A percentile compares a stretch with the other conserved stretches of the same genome.
Conservation (phyloP, 2,113 vertebrate genomes). For the Haplochromis burtoni region DNA sequence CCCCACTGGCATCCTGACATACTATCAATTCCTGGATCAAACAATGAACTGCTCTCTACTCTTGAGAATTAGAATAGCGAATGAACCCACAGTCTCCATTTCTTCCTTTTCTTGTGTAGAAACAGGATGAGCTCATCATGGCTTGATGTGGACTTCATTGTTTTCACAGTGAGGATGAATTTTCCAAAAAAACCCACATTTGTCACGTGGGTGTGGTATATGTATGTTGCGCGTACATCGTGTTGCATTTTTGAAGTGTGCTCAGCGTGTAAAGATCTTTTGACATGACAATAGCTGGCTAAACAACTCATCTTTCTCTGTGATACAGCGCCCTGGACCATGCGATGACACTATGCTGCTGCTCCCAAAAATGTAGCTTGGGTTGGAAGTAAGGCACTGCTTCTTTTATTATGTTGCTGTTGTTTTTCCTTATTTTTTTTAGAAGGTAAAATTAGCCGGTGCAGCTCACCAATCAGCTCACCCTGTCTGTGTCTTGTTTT, state of each 20-base stretch:
- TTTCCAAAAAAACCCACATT: fast-evolving
- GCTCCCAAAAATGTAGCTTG: background rate
- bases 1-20: background rate
- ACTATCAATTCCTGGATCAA: background rate
- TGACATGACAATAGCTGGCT: background rate
- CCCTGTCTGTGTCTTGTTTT: background rate
- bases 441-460: background rate
- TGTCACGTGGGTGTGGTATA: background rate
- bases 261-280: background rate
- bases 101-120: background rate
- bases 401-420: background rate
- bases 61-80: background rate
- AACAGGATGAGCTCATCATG: background rate
- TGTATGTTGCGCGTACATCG: fast-evolving
- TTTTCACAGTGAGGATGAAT: fast-evolving
- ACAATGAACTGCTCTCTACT: background rate
- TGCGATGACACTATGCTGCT: background rate
- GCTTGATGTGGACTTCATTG: background rate
- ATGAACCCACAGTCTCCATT: background rate
- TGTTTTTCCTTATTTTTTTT: background rate
- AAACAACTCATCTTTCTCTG: background rate
- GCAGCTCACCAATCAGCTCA: background rate
- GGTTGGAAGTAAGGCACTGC: background rate
- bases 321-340: fast-evolving
- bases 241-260: background rate